Percentiles rank a stretch among this genome's conserved stretches.
Evolutionary conservation across 2,797 vertebrate species (phyloP).

Genomic region (Anolis apletophallus): DNA sequence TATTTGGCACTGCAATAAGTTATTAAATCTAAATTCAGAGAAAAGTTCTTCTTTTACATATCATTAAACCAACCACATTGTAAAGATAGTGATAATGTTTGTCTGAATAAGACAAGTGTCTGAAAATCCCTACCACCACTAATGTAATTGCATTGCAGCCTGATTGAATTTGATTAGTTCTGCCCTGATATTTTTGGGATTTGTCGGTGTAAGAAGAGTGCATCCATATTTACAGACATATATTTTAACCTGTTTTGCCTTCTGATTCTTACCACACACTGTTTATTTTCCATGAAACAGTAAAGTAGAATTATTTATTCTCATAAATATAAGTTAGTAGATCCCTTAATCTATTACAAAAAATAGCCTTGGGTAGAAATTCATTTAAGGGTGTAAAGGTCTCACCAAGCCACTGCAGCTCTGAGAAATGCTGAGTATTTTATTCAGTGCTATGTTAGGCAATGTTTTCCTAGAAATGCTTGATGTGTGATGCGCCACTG

Average conservation of each 20-base stretch:
- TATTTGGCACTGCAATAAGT: not conserved
- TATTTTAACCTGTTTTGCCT: not conserved
- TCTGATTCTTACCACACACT: not conserved
- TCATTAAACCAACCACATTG: conserved; percentile 6
- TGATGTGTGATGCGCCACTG: too few relatives aligned
- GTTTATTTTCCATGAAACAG: not conserved
- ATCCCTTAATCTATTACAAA: not conserved
- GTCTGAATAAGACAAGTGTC: not conserved
- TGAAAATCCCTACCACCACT: not conserved
- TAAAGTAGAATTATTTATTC: not conserved
- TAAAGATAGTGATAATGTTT: not conserved
- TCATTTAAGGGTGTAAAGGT: not conserved
- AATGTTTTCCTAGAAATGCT: not conserved
- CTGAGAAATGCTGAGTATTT: not conserved
- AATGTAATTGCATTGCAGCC: not conserved
- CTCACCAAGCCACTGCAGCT: not conserved
- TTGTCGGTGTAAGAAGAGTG: not conserved
- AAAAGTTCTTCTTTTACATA: not conserved
- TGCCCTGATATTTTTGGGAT: not conserved
- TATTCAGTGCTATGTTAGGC: not conserved
- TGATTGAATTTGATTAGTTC: not conserved
- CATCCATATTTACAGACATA: not conserved
- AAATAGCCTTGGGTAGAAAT: not conserved
- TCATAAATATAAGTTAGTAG: not conserved
- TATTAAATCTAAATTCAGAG: not conserved